Evolutionary conservation across 2,797 vertebrate species (phyloP), one percentile per base, ranked within the genome.

Genomic region (Momotus momota): DNA sequence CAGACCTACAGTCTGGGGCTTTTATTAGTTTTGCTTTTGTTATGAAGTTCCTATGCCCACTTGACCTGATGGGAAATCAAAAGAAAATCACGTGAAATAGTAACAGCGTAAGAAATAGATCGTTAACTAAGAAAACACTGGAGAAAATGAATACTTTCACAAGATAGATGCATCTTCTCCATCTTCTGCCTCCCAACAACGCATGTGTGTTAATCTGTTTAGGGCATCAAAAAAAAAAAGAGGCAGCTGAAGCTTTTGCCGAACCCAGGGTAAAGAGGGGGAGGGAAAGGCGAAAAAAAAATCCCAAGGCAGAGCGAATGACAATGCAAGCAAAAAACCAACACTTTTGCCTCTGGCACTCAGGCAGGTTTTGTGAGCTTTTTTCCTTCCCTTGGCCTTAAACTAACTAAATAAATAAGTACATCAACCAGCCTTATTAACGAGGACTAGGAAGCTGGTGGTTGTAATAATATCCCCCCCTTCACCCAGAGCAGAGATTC

Each of bases 191-290:
- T 86, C 55, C 38, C n/a, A 71, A 5, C 17, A 61, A 71, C 23
- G 25, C 27, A 21, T 15, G 96, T 89, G 93, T 46, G 75, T 98
- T 98, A 98, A 98, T 97, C 93, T 97, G 94, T 89, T 96, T 66
- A 89, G 62, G 93, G 94, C 84, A 97, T 97, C 97, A 98, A 96
- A 97, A 97, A 88, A 96, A 96, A 95, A 93, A 97, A 98, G 45
- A 98, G 97, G 98, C 96, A 97, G 97, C 98, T 97, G 97, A 96
- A 95, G 96, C 60, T 70, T 79, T 97, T 98, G 97, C 96, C 97
- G 98, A 98, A 98, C 97, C 31, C 45, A 95, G 83, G 86, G 90
- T 60, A 85, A 81, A 82, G 82, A 60, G 85, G 93, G 3, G 19
- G 5, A 14, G 4, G 4, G 12, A n/a, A 7, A 33, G 20, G 12